phyloP scores from a whole-genome alignment of 2,888 invertebrate genomes.

The Acronicta aceris region DNA sequence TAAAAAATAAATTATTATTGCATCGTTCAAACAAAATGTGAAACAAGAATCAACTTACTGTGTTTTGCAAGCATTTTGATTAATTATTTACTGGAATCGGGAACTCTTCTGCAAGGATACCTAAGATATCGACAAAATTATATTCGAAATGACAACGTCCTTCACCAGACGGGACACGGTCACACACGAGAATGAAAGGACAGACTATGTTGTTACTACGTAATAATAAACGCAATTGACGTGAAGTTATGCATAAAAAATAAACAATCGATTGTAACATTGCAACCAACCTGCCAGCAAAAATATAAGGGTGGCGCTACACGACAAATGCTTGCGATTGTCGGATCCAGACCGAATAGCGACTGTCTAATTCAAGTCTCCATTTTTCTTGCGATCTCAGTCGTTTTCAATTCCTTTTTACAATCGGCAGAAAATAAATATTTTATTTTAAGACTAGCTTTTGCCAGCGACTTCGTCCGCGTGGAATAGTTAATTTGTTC shows the following conservation, averaged over 20 bases:
- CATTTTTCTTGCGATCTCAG: no score
- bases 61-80: constrained; percentile 82
- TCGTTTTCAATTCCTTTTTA: no score
- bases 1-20: no score
- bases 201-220: no score
- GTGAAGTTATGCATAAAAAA: constrained; percentile 88
- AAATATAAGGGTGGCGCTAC: constrained; percentile 17
- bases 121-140: constrained; percentile 71
- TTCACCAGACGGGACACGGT: constrained; percentile 84
- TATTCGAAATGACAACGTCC: constrained; percentile 77
- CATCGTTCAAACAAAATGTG: constrained; percentile 65
- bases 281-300: constrained; percentile 67
- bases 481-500: no score
- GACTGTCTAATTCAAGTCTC: no score
- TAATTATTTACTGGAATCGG: constrained; percentile 74
- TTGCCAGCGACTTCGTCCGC: no score
- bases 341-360: no score
- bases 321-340: no score
- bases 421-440: no score
- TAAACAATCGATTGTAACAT: constrained; percentile 70
- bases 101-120: constrained; percentile 72
- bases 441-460: no score
- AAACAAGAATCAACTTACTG: constrained; percentile 71
- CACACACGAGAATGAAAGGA: constrained; percentile 87
- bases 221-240: no score